Evolutionary conservation across 2,888 invertebrate genomes (phyloP), one percentile per base, ranked within the genome.

Genomic region (Chalcis sispes): DNA sequence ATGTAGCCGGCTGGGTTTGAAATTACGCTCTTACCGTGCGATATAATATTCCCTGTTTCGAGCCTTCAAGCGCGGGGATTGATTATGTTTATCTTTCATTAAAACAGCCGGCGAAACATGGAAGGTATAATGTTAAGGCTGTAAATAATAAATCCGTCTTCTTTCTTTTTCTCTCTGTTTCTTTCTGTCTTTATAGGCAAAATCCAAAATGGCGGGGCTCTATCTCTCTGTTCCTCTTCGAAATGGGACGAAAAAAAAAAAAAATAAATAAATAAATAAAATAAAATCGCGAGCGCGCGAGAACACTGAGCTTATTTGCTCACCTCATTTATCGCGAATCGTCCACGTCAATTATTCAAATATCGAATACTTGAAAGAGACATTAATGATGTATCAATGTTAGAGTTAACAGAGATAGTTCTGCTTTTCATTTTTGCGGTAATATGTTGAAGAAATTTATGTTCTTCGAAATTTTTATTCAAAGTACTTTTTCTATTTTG

Each of bases 21-120:
- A 86, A 86, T 85, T 85, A 84, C 85, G 72, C 83, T 81, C 79
- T 67, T 61, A 61, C 61, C 81, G 25, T 71, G 78, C 82, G 81
- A 84, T 87, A 86, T 85, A 86, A 86, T 86, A 87, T 87, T 87
- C 86, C 80, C 84, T 86, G 85, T 86, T 87, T 84, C 82, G 82
- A 77, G 42, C 25, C n/a, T n/a, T n/a, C n/a, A n/a, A 42, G 79
- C 80, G 71, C 65, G 65, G 80, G 85, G 84, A 86, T 86, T 87
- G 86, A 87, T 87, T 86, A 84, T 88, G 87, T 88, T 88, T 87
- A 86, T 85, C 85, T 88, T 88, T 87, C 86, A 88, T 88, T 88
- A 87, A 83, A 85, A 82, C 83, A 82, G 84, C 76, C 80, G 77
- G 74, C 77, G 78, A 80, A 82, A 82, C 80, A 77, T 75, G 79